phyloP scores from a whole-genome alignment of 2,888 invertebrate species.

The Cistogaster globosa region DNA sequence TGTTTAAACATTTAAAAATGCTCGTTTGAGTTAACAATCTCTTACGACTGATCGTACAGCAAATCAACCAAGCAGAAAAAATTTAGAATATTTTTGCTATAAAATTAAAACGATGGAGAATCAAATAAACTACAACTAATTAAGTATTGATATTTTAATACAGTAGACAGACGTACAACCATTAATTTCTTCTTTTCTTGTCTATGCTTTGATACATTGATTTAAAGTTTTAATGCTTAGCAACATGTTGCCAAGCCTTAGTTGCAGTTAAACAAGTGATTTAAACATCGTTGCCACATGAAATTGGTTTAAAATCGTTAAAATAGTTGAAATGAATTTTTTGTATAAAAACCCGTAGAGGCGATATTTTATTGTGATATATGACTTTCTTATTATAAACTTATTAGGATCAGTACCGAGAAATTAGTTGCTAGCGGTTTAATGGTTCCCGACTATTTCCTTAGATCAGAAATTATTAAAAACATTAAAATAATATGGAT shows the following conservation, averaged over 20 bases:
- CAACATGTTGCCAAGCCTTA: conserved; percentile 53
- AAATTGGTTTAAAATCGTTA: too few relatives aligned
- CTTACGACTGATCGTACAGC: not conserved
- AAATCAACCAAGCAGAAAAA: not conserved
- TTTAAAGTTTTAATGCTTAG: conserved; percentile 19
- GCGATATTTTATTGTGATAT: too few relatives aligned
- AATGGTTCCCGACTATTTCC: too few relatives aligned
- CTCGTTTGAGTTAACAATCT: conserved; percentile 23
- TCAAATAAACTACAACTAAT: not conserved
- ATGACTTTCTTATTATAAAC: too few relatives aligned
- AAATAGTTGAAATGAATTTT: too few relatives aligned
- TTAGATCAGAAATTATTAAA: too few relatives aligned
- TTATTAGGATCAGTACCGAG: too few relatives aligned
- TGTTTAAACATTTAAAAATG: conserved; percentile 39
- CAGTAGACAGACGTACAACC: not conserved
- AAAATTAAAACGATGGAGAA: conserved; percentile 4
- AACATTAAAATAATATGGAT: too few relatives aligned
- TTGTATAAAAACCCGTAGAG: too few relatives aligned
- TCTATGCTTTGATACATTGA: conserved; percentile 5
- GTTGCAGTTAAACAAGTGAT: not conserved
- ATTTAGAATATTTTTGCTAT: conserved; percentile 27
- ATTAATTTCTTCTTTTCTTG: conserved; percentile 6
- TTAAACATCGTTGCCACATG: not conserved
- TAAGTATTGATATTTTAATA: not conserved
- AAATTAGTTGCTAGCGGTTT: too few relatives aligned